These are phyloP conservation scores for Epizoanthus illoricatus DNA, from an alignment of 92 coral and sea anemone species.

Conservation along the genomic window DNA sequence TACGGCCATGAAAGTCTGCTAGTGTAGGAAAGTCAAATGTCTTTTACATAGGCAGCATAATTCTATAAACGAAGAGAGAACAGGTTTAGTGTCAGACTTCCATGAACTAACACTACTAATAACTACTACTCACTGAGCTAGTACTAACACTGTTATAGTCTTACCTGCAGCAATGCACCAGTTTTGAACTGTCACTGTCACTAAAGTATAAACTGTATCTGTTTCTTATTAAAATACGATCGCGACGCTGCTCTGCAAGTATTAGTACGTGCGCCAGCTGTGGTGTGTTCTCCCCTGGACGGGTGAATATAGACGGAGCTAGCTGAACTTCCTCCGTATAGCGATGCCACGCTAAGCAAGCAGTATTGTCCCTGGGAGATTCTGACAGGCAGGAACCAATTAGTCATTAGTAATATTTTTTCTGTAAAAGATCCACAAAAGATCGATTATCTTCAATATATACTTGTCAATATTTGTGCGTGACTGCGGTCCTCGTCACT, in stretches of 20 bases:
- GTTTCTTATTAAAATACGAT: conserved; percentile 1
- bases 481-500: too few relatives aligned
- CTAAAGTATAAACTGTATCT: not conserved
- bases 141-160: not conserved
- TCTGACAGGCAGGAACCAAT: not conserved
- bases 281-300: not conserved
- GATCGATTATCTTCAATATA: not conserved
- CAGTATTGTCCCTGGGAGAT: conserved; percentile 22
- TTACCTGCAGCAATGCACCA: not conserved
- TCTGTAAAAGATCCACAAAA: not conserved
- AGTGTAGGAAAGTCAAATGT: too few relatives aligned
- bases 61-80: too few relatives aligned
- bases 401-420: not conserved
- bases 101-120: too few relatives aligned
- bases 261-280: not conserved
- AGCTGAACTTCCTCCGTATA: too few relatives aligned
- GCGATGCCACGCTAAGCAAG: not conserved
- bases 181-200: not conserved
- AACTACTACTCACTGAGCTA: too few relatives aligned
- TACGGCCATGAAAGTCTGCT: too few relatives aligned
- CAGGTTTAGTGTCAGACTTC: too few relatives aligned
- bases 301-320: not conserved
- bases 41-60: too few relatives aligned
- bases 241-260: not conserved
- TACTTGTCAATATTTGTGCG: too few relatives aligned